Evolutionary conservation across 2,113 vertebrate species (phyloP), one percentile per base, ranked within the genome.

Genomic region (Aptenodytes forsteri): DNA sequence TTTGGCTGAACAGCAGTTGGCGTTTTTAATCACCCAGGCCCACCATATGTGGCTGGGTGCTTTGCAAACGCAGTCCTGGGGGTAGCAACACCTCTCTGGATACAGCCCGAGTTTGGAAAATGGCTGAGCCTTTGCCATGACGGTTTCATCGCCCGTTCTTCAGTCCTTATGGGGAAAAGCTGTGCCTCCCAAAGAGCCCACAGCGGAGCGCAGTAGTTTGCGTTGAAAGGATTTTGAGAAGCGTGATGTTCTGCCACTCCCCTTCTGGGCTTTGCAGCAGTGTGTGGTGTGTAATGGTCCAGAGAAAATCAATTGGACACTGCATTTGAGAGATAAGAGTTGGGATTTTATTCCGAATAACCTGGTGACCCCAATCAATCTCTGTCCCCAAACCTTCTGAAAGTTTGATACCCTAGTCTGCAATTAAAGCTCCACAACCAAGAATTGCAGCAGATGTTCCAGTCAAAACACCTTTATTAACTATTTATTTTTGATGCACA

Each of bases 291-390:
- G 98, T 98, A 99, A 99, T 99, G 98, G 98, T 97, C 99, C 99
- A 99, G 96, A 99, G 98, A 99, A 98, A 99, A 99, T 99, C 98
- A 97, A 99, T 99, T 99, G 99, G 98, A 98, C 97, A 82, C 98
- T 98, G 98, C 96, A 77, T 97, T 98, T 98, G 97, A 98, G 97
- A 99, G 99, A 98, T 99, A 99, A 99, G 98, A 97, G 90, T 96
- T 96, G 95, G 96, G 98, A 97, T 98, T 98, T 98, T 97, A 98
- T 98, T 98, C 96, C 76, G 73, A 98, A 97, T 97, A 98, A 98
- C 98, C 98, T 97, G 93, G 96, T 98, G 99, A 99, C 99, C 99
- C 97, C 97, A 98, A 99, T 99, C 98, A 98, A 99, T 99, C 99
- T 99, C 98, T 99, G 99, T 99, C 98, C 97, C 91, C 95, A 96